Base-by-base conservation (phyloP, 2,797 vertebrate genomes). In the Mustela erminea region DNA sequence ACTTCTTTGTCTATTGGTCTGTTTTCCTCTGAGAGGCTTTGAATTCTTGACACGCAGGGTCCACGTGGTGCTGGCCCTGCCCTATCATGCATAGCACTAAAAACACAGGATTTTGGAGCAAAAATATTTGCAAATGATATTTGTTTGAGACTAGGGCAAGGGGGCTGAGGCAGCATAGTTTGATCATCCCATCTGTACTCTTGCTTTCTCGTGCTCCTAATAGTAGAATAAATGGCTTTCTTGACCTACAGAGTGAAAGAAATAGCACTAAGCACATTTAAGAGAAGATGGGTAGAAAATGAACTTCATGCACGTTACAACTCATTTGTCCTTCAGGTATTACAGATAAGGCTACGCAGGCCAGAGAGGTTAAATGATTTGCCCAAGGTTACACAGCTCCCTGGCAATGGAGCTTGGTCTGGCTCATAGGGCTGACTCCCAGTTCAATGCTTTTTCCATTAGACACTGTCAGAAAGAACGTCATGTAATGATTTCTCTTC, bases 311-410 rank as follows among this genome's bases (percentile, higher is more conserved):
- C 41, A 41, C 9, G 5, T 68, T 93, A 62, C 58, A 82, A 77
- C 13, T 41, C 0, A 1, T 72, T 77, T 58, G 70, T 54, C 23
- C 23, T 68, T 96, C 72, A 92, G 43, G n/a, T 82, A 64, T 94
- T 84, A 75, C 56, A 38, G 58, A 66, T 35, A 83, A 88, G 75
- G 35, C 15, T 27, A 27, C 70, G 29, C 12, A 89, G 75, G 90
- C 78, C 68, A 23, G 72, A 89, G 81, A 83, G 85, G 90, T 97
- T 97, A 97, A 93, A 66, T 95, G 78, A 81, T 93, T 70, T 83
- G 64, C 68, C 58, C 85, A 64, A n/a, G 78, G 56, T 80, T 38
- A 88, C 90, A 56, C 17, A 88, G 87, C 91, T 70, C 2, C 2
- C 78, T 74, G 95, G 29, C 80, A 58, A 74, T 49, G 60, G 38